Evolutionary conservation across 2,113 vertebrate genomes (phyloP).

Genomic region (Corydoras sp.): DNA sequence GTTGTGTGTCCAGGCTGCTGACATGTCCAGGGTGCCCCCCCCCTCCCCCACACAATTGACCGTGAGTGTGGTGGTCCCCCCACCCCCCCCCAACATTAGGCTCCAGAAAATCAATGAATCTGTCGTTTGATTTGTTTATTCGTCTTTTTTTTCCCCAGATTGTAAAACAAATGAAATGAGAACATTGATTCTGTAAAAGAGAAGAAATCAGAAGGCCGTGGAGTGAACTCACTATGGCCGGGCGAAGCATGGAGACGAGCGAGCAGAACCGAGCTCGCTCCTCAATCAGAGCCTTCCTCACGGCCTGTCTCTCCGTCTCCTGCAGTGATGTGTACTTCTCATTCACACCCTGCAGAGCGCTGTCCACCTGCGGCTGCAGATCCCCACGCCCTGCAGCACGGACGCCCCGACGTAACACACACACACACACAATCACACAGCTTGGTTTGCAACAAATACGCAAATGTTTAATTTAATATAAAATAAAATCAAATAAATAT

Average conservation of each 20-base stretch:
- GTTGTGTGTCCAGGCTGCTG: too few species aligned
- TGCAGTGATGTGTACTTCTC: conserved; percentile 86
- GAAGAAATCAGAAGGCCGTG: not conserved
- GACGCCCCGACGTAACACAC: conserved; percentile 6
- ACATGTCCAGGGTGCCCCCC: too few species aligned
- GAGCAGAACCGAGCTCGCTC: conserved; percentile 83
- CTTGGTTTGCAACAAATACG: too few species aligned
- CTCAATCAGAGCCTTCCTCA: conserved; percentile 56
- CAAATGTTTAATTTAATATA: too few species aligned
- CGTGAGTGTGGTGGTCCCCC: too few species aligned
- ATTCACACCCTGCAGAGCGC: conserved; percentile 85
- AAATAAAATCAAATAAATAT: too few species aligned
- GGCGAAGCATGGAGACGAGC: conserved; percentile 84
- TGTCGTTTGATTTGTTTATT: too few species aligned
- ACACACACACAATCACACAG: not conserved
- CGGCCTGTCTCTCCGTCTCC: conserved; percentile 73
- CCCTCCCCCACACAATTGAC: too few species aligned
- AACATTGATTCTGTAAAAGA: not conserved
- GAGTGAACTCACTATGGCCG: conserved; percentile 77
- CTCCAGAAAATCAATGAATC: too few species aligned
- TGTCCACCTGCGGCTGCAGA: conserved; percentile 88
- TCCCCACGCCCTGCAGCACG: conserved; percentile 76
- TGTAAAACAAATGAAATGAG: not conserved
- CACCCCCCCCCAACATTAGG: too few species aligned
- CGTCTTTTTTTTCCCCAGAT: too few species aligned